Conservation (phyloP, 2,797 vertebrate species). For the Chaetodon trifasciatus region DNA sequence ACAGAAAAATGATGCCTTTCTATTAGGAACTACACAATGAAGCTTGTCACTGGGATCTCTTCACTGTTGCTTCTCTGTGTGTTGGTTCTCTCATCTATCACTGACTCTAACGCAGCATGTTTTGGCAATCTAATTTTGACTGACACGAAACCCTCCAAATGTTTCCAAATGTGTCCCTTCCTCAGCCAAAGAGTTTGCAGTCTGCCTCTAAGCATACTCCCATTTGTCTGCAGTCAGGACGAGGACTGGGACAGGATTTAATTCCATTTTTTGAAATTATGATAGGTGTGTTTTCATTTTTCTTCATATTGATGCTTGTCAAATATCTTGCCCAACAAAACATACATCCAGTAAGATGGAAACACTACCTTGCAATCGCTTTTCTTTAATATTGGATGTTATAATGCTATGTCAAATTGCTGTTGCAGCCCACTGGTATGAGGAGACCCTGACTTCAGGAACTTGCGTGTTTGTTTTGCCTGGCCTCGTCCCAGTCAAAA, state of each 20-base stretch:
- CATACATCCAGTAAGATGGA: neutral
- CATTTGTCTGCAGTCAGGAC: conserved; percentile 24
- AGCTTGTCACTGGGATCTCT: neutral
- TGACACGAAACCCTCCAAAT: neutral
- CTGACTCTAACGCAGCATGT: neutral
- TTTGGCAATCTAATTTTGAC: conserved; percentile 7
- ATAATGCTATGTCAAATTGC: conserved; percentile 12
- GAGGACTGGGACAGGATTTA: neutral
- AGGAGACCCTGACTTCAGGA: conserved; percentile 38
- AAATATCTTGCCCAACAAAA: conserved; percentile 1
- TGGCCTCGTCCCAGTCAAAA: conserved; percentile 55
- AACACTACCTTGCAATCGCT: neutral
- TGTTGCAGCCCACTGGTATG: conserved; percentile 23
- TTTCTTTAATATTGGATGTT: neutral
- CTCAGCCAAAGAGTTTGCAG: conserved; percentile 8
- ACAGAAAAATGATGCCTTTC: neutral
- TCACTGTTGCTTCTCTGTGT: neutral
- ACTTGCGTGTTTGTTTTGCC: conserved; percentile 58
- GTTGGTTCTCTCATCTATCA: conserved; percentile 6
- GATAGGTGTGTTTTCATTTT: conserved; percentile 22
- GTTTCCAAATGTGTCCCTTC: conserved; percentile 14
- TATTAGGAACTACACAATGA: neutral
- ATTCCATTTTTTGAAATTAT: neutral
- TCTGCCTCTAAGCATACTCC: neutral
- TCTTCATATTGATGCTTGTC: conserved; percentile 6